Base-by-base conservation (phyloP, 2,113 vertebrate genomes). In the Lophotis ruficrista region DNA sequence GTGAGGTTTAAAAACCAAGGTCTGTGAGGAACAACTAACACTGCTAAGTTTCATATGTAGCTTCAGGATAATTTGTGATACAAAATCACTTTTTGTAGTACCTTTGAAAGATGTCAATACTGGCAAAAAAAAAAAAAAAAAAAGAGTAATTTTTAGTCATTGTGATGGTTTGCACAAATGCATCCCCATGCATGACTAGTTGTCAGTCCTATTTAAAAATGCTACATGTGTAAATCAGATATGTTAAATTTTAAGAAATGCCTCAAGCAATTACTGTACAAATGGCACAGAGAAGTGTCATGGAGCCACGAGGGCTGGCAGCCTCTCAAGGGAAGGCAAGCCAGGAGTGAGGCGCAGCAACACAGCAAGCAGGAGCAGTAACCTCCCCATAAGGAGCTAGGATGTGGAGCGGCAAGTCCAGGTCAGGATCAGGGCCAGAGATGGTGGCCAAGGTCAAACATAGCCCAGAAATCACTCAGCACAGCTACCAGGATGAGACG, bases 401-500 rank as follows among this genome's bases (percentile, higher is more conserved):
- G 30, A 35, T 30, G 14, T 16, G 30, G 27, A 70, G 41, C 3
- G 0, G 25, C 33, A 72, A 62, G 43, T 82, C 33, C 22, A 12
- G 13, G 18, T 35, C 7, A 41, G 33, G 35, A 56, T 56, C 18
- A 77, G 38, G 25, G 47, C 35, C 47, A 68, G 70, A 57, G 33
- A 41, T 1, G 1, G 58, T 51, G 37, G 37, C 24, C 53, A 69
- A 33, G 30, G 53, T 65, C 53, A 62, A 48, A 62, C 24, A 30
- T 14, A 27, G 28, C 50, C 38, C 1, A 1, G n/a, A 45, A n/a
- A 35, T 48, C 22, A 19, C 56, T 17, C 28, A 66, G 37, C 24
- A 30, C 0, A 3, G n/a, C 23, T 20, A 43, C 14, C 1, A 2
- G 21, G 19, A 58, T 0, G 1, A 83, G n/a, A 17, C 28, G 35